Base-by-base conservation (phyloP, 2,888 invertebrate genomes). In the Phoronis australis region DNA sequence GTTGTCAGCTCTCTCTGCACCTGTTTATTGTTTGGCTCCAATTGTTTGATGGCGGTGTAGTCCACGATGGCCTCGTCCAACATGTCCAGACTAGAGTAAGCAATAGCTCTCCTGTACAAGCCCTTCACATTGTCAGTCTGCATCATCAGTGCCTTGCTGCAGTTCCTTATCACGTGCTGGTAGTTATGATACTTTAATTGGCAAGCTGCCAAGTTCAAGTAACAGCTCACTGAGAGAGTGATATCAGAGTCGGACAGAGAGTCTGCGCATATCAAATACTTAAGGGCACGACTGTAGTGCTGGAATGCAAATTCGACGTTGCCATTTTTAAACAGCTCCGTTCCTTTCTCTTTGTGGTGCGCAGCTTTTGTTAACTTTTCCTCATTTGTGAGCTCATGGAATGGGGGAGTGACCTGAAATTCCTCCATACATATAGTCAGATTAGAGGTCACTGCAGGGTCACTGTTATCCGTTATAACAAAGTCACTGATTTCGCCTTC, bases 141-240 rank as follows among this genome's bases (percentile, higher is more conserved):
- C 42, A 75, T 66, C 5, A 55, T 52, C 27, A 82, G 56, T 20
- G 80, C 78, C 62, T 79, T 80, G 6, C 70, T 69, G 77, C 79
- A 88, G 12, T 89, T 80, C 37, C 82, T 79, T 26, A 87, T 70
- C 0, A 84, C 85, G 52, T 84, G 83, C 4, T 83, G 81, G 73
- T 83, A 87, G 57, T 86, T 84, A 9, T 83, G 75, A 54, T 81
- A 81, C 55, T 84, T 84, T 21, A 89, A 80, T 62, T 90, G 86
- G 69, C 90, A 90, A 41, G 87, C 86, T 0, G 90, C 87, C 69
- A 92, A 79, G 75, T 93, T 93, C 59, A 87, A 87, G 69, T 87
- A 88, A 6, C 90, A 78, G 42, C 62, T 52, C 21, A 51, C 46
- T 46, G 54, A 51, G 3, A 66, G 52, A n/a, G 47, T 49, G 21